Evolutionary conservation across 2,113 vertebrate genomes (phyloP).

Genomic region (Sapayoa aenigma): DNA sequence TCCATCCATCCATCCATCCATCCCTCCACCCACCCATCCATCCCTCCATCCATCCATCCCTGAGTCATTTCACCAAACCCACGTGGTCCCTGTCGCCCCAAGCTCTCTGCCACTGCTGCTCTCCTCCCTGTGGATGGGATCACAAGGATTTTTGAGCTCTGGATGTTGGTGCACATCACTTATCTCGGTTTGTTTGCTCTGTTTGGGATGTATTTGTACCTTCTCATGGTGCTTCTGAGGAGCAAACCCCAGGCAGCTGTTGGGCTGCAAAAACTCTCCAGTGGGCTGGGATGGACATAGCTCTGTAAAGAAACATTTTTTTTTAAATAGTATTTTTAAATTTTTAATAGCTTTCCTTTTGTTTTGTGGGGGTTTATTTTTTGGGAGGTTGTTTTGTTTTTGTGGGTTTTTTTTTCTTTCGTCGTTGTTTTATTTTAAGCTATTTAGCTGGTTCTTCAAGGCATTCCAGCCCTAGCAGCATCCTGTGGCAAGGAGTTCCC

Average conservation of each 20-base stretch:
- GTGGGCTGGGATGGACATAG: not conserved
- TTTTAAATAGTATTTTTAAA: rapidly evolving
- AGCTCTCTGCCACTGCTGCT: not conserved
- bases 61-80: not conserved
- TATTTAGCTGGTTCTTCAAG: not conserved
- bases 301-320: not conserved
- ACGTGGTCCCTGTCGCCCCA: not conserved
- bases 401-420: not conserved
- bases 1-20: not conserved
- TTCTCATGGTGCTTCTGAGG: not conserved
- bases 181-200: not conserved
- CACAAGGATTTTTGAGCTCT: not conserved
- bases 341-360: not conserved
- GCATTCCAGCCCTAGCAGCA: not conserved
- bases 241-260: not conserved
- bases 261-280: not conserved
- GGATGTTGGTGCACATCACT: not conserved
- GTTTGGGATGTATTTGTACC: not conserved
- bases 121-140: not conserved
- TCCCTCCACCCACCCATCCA: not conserved
- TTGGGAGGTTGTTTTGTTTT: too few relatives aligned
- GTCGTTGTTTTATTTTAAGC: not conserved
- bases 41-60: not conserved
- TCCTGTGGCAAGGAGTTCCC: not conserved
- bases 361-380: too few relatives aligned